Base-by-base conservation (phyloP, 2,797 vertebrate genomes). In the Sphaeramia orbicularis region DNA sequence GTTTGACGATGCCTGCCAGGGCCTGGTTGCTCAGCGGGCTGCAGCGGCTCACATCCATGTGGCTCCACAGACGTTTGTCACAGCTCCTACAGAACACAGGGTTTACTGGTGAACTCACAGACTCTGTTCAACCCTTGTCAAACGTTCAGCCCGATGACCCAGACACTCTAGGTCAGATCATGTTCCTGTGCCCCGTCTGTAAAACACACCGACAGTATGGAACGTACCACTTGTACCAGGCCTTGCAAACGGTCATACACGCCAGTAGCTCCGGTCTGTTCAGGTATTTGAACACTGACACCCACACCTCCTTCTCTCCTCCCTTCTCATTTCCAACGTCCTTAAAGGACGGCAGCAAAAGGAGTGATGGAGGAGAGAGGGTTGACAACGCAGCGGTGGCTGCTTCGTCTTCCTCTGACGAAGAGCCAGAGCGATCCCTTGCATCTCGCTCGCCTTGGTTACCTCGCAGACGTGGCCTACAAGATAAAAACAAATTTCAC, bases 221-320 rank as follows among this genome's bases (percentile, higher is more conserved):
- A 41, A 94, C 97, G 87, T 93, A 99, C 98, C 97, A 99, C 88
- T 98, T 99, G 93, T 98, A 98, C 98, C 97, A 99, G 81, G 97
- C 96, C 91, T 99, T 99, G 88, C 98, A 99, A 80, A 99, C 97
- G 16, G 94, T 95, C 98, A 99, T 99, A 90, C 98, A 99, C 87
- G 96, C 94, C 88, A 96, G 96, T 73, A 99, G 95, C 86, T 99
- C 95, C 13, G 94, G 95, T 87, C 95, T 93, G 79, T 83, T 94
- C 80, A 99, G 91, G 93, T 96, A 96, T 77, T 92, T 94, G 92
- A 99, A 99, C 83, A 99, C 97, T 0, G 97, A 97, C 86, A 98
- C 96, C 98, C 98, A 99, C 60, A 99, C 95, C 90, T 99, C 98
- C 73, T 97, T 97, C 87, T 99, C 97, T 58, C 97, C 96, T 5